These are phyloP conservation scores for Nebria ingens DNA, from an alignment of 1,140 invertebrate genomes.

Conservation along the genomic window DNA sequence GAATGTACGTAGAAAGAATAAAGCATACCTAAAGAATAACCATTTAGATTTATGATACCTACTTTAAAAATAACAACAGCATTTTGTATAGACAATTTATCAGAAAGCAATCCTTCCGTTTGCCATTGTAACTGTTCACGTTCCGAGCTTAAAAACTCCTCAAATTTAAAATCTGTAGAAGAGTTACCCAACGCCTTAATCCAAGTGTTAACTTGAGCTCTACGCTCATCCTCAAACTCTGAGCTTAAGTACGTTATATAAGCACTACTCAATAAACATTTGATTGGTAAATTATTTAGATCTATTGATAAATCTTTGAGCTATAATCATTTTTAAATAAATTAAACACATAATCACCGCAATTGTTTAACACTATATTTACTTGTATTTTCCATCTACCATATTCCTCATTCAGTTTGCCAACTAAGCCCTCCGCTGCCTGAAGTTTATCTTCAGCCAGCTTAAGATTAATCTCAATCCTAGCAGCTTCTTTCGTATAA, in stretches of 20 bases:
- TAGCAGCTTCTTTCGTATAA: slow-evolving; percentile 87
- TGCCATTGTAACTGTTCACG: slow-evolving; percentile 80
- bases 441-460: slow-evolving; percentile 72
- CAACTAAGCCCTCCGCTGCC: slow-evolving; percentile 75
- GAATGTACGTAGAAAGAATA: slow-evolving; percentile 12
- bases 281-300: slow-evolving; percentile 47
- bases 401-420: slow-evolving; percentile 83
- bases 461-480: slow-evolving; percentile 81
- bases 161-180: slow-evolving; percentile 48
- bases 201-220: slow-evolving; percentile 48
- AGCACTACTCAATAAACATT: slow-evolving; percentile 59
- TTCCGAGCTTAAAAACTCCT: slow-evolving; percentile 62
- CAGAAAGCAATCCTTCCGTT: slow-evolving; percentile 70
- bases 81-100: slow-evolving; percentile 72
- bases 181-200: slow-evolving; percentile 39
- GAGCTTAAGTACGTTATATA: slow-evolving; percentile 67
- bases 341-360: background rate
- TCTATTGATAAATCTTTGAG: slow-evolving; percentile 47
- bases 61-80: slow-evolving; percentile 69
- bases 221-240: slow-evolving; percentile 52
- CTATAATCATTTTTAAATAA: slow-evolving; percentile 31
- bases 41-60: slow-evolving; percentile 16
- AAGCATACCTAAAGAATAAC: slow-evolving; percentile 7
- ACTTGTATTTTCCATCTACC: slow-evolving; percentile 64
- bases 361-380: background rate